Conservation (phyloP, 1,140 invertebrate genomes). For the Pemphigus obesinymphae region DNA sequence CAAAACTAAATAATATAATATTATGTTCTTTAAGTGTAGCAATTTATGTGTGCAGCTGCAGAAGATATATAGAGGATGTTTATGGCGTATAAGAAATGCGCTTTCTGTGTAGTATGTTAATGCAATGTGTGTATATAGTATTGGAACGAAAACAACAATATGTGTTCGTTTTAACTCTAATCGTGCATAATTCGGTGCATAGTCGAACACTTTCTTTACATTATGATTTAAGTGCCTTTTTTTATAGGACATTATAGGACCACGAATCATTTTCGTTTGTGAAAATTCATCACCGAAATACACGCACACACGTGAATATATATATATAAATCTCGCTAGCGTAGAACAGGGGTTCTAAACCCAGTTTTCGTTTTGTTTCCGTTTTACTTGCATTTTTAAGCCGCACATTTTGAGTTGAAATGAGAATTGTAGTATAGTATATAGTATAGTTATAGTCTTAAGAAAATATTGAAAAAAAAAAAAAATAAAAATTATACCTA, state of each 20-base stretch:
- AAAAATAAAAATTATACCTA: too few relatives aligned
- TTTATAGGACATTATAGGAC: not conserved
- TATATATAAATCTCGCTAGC: not conserved
- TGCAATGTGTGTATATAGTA: not conserved
- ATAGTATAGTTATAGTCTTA: too few relatives aligned
- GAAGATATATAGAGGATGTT: not conserved
- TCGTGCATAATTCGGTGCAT: not conserved
- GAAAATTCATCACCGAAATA: too few relatives aligned
- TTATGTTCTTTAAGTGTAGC: not conserved
- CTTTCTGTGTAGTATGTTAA: conserved; percentile 11
- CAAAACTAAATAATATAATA: not conserved
- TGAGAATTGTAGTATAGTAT: too few relatives aligned
- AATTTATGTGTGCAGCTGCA: not conserved
- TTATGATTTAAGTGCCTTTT: not conserved
- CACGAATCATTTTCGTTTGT: not conserved
- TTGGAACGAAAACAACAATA: not conserved
- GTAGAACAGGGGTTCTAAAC: too few relatives aligned
- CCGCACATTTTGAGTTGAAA: too few relatives aligned
- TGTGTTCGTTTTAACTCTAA: not conserved
- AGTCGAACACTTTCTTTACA: not conserved
- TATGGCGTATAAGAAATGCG: not conserved
- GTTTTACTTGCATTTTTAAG: too few relatives aligned
- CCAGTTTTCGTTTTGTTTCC: too few relatives aligned
- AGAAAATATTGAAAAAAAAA: too few relatives aligned
- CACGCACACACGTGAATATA: not conserved